Evolutionary conservation across 2,797 vertebrate species (phyloP).

Genomic region (Sparus aurata): DNA sequence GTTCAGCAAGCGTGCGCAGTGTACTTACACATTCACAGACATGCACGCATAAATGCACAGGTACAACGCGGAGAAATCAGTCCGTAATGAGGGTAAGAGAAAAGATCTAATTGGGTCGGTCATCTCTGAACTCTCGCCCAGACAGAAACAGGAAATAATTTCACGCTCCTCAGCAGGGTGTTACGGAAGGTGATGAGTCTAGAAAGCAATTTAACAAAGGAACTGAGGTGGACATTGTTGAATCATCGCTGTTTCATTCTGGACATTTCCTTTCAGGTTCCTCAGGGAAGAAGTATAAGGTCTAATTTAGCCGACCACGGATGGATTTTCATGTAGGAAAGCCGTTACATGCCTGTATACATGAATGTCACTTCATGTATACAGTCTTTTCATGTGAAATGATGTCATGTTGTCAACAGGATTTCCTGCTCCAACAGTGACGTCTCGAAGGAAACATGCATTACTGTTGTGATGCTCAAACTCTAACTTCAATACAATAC

Average conservation of each 20-base stretch:
- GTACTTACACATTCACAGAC: background rate
- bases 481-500: too few relatives aligned
- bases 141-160: slow-evolving; percentile 49
- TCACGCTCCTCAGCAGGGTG: slow-evolving; percentile 28
- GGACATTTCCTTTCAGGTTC: slow-evolving; percentile 5
- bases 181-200: slow-evolving; percentile 6
- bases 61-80: background rate
- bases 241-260: slow-evolving; percentile 30
- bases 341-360: background rate
- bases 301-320: slow-evolving; percentile 10
- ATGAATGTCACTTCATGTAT: background rate
- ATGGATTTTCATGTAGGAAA: slow-evolving; percentile 9
- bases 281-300: too few relatives aligned
- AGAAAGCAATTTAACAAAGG: slow-evolving; percentile 39
- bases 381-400: background rate
- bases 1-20: background rate
- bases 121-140: slow-evolving; percentile 8
- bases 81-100: background rate
- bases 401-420: background rate
- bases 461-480: too few relatives aligned
- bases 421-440: background rate
- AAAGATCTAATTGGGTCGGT: slow-evolving; percentile 27
- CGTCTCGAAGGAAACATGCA: slow-evolving; percentile 10
- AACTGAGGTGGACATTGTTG: background rate
- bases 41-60: background rate